Conservation (phyloP, 2,888 invertebrate genomes). For the Hemistola chrysoprasaria region DNA sequence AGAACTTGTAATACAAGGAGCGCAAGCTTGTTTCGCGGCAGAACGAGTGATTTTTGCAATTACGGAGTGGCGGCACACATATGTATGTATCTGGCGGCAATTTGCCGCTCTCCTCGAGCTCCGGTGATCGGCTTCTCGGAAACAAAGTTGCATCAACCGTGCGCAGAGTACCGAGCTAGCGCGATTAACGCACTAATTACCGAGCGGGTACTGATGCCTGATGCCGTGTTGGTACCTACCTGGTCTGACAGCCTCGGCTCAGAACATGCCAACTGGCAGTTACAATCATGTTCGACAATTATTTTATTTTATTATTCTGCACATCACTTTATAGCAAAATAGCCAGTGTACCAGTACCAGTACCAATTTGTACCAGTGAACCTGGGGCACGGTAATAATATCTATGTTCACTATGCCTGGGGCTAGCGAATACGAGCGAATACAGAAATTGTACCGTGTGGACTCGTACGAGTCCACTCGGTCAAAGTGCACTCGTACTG, state of each 20-base stretch:
- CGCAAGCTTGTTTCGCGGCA: conserved; percentile 40
- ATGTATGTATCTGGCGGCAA: conserved; percentile 77
- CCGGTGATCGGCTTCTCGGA: conserved; percentile 72
- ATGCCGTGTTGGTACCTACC: conserved; percentile 7
- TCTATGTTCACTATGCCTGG: too few relatives aligned
- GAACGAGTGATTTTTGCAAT: conserved; percentile 75
- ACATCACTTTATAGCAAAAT: too few relatives aligned
- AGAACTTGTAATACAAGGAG: conserved; percentile 50
- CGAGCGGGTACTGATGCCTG: conserved; percentile 12
- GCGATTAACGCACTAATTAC: conserved; percentile 76
- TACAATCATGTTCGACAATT: too few relatives aligned
- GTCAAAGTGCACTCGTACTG: too few relatives aligned
- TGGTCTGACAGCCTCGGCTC: background rate
- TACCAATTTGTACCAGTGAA: too few relatives aligned
- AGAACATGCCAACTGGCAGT: background rate
- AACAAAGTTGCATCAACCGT: conserved; percentile 69
- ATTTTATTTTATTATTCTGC: too few relatives aligned
- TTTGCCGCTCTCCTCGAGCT: conserved; percentile 72
- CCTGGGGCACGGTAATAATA: too few relatives aligned
- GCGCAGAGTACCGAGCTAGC: conserved; percentile 46
- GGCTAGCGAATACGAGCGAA: too few relatives aligned
- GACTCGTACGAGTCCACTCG: too few relatives aligned
- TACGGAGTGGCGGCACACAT: conserved; percentile 75
- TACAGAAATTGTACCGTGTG: too few relatives aligned
- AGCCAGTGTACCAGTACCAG: too few relatives aligned